Conservation (phyloP, 2,888 invertebrate genomes). For the Ormyrus rosae region DNA sequence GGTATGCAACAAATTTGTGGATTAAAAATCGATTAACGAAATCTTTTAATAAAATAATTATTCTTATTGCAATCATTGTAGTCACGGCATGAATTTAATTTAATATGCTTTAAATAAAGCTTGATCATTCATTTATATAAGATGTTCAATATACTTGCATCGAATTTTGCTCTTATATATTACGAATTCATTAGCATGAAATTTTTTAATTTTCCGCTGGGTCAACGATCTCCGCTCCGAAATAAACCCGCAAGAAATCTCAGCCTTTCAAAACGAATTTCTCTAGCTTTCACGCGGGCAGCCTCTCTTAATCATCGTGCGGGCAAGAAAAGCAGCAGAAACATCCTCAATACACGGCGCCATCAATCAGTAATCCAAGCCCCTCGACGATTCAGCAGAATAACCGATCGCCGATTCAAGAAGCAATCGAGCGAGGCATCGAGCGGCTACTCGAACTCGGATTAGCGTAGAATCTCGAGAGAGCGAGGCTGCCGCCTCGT, state of each 20-base stretch:
- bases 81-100: too few relatives aligned
- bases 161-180: too few relatives aligned
- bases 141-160: too few relatives aligned
- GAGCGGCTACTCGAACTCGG: not conserved
- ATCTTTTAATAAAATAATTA: too few relatives aligned
- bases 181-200: too few relatives aligned
- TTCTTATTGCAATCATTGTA: too few relatives aligned
- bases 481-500: not conserved
- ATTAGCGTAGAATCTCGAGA: not conserved
- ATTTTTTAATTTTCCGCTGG: too few relatives aligned
- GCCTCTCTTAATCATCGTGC: not conserved
- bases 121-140: too few relatives aligned
- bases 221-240: too few relatives aligned
- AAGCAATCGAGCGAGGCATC: not conserved
- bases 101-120: too few relatives aligned
- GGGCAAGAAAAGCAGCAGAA: not conserved
- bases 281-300: not conserved
- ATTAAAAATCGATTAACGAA: too few relatives aligned
- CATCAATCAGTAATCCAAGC: slow-evolving; percentile 48
- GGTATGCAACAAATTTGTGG: too few relatives aligned
- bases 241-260: not conserved
- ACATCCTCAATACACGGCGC: not conserved
- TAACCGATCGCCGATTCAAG: not conserved
- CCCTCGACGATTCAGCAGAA: not conserved
- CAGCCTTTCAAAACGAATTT: not conserved